phyloP scores from a whole-genome alignment of 1,140 invertebrate genomes.

The Bathynomus jamesi region DNA sequence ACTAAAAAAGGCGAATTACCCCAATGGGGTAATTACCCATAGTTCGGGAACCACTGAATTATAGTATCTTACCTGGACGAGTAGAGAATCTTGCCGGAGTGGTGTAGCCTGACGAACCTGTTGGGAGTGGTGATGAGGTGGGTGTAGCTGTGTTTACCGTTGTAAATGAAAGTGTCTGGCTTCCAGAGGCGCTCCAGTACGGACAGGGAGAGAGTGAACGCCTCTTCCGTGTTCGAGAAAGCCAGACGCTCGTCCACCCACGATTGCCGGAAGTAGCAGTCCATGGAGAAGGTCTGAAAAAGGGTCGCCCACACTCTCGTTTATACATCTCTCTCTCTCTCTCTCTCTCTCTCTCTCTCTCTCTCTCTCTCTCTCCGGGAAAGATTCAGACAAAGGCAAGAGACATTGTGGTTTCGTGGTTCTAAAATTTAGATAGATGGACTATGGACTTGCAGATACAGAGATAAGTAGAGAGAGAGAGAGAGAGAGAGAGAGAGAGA shows the following conservation, averaged over 20 bases:
- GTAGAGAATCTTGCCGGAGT: constrained; percentile 85
- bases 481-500: no score
- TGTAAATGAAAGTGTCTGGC: constrained; percentile 89
- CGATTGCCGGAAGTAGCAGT: constrained; percentile 88
- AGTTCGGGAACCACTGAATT: no score
- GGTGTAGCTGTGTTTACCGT: constrained; percentile 82
- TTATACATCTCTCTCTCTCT: no score
- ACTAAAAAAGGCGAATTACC: no score
- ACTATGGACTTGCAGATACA: no score
- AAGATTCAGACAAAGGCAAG: no score
- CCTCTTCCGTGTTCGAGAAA: constrained; percentile 59
- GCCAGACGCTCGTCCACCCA: constrained; percentile 75
- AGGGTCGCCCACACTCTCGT: not conserved
- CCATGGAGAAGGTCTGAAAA: constrained; percentile 85
- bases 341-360: not conserved
- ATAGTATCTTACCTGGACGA: constrained; percentile 89
- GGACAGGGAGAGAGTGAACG: constrained; percentile 77
- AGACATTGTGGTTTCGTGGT: no score
- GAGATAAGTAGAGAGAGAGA: no score
- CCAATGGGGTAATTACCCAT: no score
- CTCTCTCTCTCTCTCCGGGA: no score
- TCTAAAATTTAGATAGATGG: no score
- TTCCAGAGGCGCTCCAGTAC: constrained; percentile 91
- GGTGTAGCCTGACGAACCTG: constrained; percentile 77
- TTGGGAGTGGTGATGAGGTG: constrained; percentile 94